phyloP scores from a whole-genome alignment of 2,113 vertebrate genomes.

The Cepphus grylle region DNA sequence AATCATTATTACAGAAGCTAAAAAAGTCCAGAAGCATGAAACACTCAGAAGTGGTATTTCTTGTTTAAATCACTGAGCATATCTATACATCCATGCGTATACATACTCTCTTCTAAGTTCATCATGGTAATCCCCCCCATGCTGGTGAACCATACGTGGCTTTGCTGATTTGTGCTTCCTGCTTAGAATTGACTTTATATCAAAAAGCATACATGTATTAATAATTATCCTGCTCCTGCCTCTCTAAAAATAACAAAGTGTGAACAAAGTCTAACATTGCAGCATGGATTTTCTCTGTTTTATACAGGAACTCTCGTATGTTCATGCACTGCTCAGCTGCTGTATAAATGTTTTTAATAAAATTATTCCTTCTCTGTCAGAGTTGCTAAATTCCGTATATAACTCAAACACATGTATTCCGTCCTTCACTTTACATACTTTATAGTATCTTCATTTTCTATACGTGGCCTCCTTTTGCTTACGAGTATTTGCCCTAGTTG shows the following conservation, averaged over 20 bases:
- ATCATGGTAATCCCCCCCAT: not conserved
- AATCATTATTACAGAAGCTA: not conserved
- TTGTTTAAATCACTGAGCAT: not conserved
- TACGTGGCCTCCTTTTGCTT: slow-evolving; percentile 31
- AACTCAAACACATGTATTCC: not conserved
- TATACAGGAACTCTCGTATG: not conserved
- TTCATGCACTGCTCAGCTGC: not conserved
- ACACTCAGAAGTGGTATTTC: not conserved
- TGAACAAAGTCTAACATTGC: not conserved
- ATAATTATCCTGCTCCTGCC: not conserved
- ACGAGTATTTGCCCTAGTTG: slow-evolving; percentile 49
- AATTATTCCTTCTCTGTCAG: not conserved
- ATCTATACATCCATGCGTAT: not conserved
- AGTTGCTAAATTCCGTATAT: not conserved
- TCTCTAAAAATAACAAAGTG: not conserved
- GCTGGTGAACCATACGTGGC: not conserved
- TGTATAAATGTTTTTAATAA: slow-evolving; percentile 24
- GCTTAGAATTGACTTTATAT: not conserved
- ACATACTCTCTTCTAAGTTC: not conserved
- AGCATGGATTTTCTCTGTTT: not conserved
- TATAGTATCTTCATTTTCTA: slow-evolving; percentile 43
- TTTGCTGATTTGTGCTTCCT: not conserved
- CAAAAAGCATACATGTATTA: not conserved
- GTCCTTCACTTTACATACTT: not conserved
- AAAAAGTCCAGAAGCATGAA: not conserved